Conservation (phyloP, 2,113 vertebrate genomes). For the Vicugna pacos region DNA sequence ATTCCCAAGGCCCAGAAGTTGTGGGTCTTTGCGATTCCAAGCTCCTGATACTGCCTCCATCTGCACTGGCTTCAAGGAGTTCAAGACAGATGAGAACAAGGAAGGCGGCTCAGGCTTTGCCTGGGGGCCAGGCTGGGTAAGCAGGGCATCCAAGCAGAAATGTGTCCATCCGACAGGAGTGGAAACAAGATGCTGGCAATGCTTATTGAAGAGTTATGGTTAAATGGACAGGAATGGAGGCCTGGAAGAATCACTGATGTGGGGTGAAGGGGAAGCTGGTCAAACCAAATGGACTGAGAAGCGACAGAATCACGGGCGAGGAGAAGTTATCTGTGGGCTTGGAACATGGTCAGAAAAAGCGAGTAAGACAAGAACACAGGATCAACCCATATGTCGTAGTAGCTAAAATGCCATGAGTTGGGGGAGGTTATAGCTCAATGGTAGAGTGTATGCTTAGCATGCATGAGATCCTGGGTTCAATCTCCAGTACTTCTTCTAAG, state of each 20-base stretch:
- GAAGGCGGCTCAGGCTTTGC: not conserved
- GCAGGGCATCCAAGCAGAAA: not conserved
- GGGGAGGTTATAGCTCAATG: too few species aligned
- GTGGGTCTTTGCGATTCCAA: not conserved
- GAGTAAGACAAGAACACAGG: not conserved
- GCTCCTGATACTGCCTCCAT: not conserved
- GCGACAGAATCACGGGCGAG: not conserved
- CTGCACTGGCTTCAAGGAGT: not conserved
- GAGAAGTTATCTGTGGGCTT: not conserved
- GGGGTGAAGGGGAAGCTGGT: not conserved
- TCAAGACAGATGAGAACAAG: not conserved
- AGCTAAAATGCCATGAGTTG: not conserved
- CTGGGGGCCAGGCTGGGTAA: not conserved
- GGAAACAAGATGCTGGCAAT: not conserved
- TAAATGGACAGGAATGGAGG: not conserved
- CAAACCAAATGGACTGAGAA: not conserved
- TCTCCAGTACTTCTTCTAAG: too few species aligned
- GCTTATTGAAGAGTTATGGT: not conserved
- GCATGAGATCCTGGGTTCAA: too few species aligned
- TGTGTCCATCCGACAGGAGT: not conserved
- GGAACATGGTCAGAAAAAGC: not conserved
- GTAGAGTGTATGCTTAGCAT: too few species aligned
- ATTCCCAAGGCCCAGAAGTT: not conserved
- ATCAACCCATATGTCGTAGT: fast-evolving
- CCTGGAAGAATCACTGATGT: not conserved